Base-by-base conservation (phyloP, 64 coral and sea anemone genomes). In the Dendrophyllia cribrosa region DNA sequence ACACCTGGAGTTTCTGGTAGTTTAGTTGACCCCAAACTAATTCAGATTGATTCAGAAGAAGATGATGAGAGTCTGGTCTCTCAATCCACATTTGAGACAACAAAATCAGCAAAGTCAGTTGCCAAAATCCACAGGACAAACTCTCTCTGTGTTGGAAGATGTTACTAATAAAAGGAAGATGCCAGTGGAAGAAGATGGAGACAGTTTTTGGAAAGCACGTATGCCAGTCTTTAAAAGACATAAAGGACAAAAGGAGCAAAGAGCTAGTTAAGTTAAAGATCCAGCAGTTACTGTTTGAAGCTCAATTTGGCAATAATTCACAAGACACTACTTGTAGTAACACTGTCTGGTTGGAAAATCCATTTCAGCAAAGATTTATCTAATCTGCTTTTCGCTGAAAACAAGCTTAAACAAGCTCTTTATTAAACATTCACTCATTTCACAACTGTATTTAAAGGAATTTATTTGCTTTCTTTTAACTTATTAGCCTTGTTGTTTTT, bases 251-350 rank as follows among this genome's bases (percentile, higher is more conserved):
- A 60, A 56, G 77, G 20, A 93, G 58, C 72, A 93, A 78, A 75
- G 83, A 80, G n/a, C 85, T 78, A 63, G 73, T 87, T 43, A 93
- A 87, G 21, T 74, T 93, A 46, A 86, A 93, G 77, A 93, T 93
- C 77, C 83, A 93, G 83, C 83, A 79, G 43, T 47, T 93, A 87
- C 91, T 92, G 34, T 92, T 87, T 76, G 61, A 86, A 58, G 81
- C 82, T 20, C 59, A 93, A 21, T 93, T 93, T 73, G 64, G 43
- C 61, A 64, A 64, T 17, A 64, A 64, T 64, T 64, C 61, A 64
- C 61, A 64, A 64, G 61, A 64, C 61, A 64, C 11, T 64, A 17
- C 61, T 64, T 64, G 61, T 64, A 64, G 19, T 17, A 64, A 16
- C 61, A 64, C 12, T 64, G 13, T 11, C 19, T 64, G 12, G 13